These are phyloP conservation scores for Aethina tumida DNA, from an alignment of 1,140 invertebrate genomes.

Conservation along the genomic window DNA sequence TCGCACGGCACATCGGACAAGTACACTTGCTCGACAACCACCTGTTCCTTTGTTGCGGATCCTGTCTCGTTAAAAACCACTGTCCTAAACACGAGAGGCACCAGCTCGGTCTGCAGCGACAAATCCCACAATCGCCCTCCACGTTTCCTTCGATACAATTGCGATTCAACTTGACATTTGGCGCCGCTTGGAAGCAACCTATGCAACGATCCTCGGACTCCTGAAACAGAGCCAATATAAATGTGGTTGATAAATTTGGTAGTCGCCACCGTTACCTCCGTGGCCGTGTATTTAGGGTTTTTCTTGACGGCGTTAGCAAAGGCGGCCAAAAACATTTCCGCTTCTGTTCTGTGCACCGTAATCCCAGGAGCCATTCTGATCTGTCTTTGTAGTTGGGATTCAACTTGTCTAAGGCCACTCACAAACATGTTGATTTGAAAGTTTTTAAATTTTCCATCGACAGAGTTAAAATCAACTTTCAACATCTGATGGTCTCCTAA, in stretches of 20 bases:
- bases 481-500: too few species aligned
- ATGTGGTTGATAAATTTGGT: too few species aligned
- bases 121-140: conserved; percentile 42
- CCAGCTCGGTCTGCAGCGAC: conserved; percentile 80
- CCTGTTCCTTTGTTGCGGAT: conserved; percentile 55
- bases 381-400: too few species aligned
- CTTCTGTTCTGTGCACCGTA: too few species aligned
- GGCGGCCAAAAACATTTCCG: too few species aligned
- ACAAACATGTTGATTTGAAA: too few species aligned
- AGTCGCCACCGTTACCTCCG: conserved; percentile 5
- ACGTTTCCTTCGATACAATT: conserved; percentile 9
- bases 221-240: conserved; percentile 40
- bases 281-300: too few species aligned
- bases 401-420: too few species aligned
- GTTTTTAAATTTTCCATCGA: too few species aligned
- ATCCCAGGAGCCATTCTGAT: too few species aligned
- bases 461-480: too few species aligned
- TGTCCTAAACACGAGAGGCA: conserved; percentile 77
- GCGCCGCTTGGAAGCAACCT: conserved; percentile 71
- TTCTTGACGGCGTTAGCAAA: too few species aligned
- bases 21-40: conserved; percentile 82
- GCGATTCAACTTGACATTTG: conserved; percentile 68
- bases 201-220: conserved; percentile 75
- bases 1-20: conserved; percentile 79
- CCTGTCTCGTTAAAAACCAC: conserved; percentile 82